These are phyloP conservation scores for Yponomeuta sedellus DNA, from an alignment of 2,888 invertebrate species.

Conservation along the genomic window DNA sequence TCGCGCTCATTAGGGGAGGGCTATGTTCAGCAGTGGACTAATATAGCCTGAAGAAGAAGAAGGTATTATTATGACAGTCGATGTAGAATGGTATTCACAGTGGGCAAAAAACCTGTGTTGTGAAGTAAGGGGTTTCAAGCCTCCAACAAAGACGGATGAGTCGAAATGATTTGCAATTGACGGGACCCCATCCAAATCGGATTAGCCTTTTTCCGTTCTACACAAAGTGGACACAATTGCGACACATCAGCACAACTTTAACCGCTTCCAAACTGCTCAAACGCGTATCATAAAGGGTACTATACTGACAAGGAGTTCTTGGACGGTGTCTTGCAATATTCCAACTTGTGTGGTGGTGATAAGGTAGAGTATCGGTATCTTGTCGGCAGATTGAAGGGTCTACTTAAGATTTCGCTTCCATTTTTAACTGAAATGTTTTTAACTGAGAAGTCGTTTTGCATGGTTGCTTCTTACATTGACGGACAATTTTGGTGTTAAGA, in stretches of 20 bases:
- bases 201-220: not conserved
- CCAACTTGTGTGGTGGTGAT: not conserved
- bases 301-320: not conserved
- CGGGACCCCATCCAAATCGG: not conserved
- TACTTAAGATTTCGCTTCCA: not conserved
- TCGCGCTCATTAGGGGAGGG: too few species aligned
- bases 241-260: not conserved
- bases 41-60: too few species aligned
- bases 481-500: too few species aligned
- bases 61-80: too few species aligned
- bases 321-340: not conserved
- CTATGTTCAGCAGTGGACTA: too few species aligned
- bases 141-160: too few species aligned
- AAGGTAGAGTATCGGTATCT: not conserved
- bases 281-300: not conserved
- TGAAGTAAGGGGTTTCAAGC: too few species aligned
- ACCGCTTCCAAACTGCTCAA: conserved; percentile 1
- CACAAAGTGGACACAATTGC: not conserved
- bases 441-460: too few species aligned
- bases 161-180: not conserved
- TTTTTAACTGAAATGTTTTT: too few species aligned
- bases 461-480: too few species aligned
- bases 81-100: too few species aligned
- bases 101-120: too few species aligned
- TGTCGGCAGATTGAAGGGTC: not conserved